phyloP scores from a whole-genome alignment of 2,113 vertebrate genomes.

The Turnix velox region DNA sequence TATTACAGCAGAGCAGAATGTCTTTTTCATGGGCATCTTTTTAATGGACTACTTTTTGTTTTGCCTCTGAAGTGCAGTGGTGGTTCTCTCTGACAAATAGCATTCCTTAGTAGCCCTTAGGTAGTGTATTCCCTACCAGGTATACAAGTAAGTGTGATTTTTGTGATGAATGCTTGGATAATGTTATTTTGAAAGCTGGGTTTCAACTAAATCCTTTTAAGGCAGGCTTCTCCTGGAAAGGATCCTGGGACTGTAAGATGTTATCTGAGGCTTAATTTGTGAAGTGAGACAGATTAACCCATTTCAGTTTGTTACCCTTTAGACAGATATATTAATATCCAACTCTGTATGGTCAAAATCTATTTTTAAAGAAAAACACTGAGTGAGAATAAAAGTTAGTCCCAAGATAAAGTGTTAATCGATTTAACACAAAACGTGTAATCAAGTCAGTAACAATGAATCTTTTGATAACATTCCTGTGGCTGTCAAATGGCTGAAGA shows the following conservation, averaged over 20 bases:
- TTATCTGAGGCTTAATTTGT: not conserved
- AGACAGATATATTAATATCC: not conserved
- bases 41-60: not conserved
- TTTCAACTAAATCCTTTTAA: not conserved
- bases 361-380: not conserved
- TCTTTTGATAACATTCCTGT: not conserved
- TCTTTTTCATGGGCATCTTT: not conserved
- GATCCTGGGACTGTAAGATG: not conserved
- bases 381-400: not conserved
- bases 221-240: not conserved
- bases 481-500: not conserved
- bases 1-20: not conserved
- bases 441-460: not conserved
- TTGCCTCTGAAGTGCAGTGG: not conserved
- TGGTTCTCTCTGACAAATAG: not conserved
- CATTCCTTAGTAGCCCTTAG: not conserved
- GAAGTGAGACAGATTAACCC: not conserved
- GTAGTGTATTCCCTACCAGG: not conserved
- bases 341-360: not conserved
- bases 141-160: not conserved
- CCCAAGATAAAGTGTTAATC: not conserved
- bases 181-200: not conserved
- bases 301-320: not conserved
- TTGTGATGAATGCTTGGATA: not conserved
- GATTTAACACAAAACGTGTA: not conserved